Conservation (phyloP, 64 coral and sea anemone species). For the Orbicella faveolata region DNA sequence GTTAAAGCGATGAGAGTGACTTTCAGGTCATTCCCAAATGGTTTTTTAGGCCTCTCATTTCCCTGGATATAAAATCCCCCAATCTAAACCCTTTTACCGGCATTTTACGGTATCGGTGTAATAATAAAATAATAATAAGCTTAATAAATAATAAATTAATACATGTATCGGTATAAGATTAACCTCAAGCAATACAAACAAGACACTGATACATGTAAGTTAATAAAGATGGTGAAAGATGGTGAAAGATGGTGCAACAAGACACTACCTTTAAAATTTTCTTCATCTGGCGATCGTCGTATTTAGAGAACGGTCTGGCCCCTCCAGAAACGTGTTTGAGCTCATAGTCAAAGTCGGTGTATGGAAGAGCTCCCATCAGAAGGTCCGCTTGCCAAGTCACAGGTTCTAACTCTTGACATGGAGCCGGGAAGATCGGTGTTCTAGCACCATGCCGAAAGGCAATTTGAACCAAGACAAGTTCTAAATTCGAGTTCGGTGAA, state of each 20-base stretch:
- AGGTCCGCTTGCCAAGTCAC: constrained; percentile 59
- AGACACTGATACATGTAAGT: neutral
- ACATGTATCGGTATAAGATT: no score
- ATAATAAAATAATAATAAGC: no score
- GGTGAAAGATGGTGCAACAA: no score
- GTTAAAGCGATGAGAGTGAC: no score
- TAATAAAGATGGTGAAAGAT: no score
- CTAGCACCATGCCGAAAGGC: constrained; percentile 89
- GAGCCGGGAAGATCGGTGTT: constrained; percentile 60
- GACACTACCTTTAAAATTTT: constrained; percentile 29
- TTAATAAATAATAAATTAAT: no score
- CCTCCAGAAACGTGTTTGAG: constrained; percentile 66
- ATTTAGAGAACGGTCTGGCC: constrained; percentile 37
- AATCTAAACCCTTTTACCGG: no score
- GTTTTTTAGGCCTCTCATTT: no score
- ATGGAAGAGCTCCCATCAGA: constrained; percentile 68
- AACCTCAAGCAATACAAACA: no score
- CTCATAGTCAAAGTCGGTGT: constrained; percentile 55
- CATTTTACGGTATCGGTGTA: no score
- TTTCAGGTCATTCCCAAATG: no score
- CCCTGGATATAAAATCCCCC: no score
- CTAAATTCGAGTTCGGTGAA: neutral
- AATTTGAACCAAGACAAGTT: constrained; percentile 82
- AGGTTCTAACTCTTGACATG: constrained; percentile 19
- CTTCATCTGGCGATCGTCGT: constrained; percentile 31